Base-by-base conservation (phyloP, 2,888 invertebrate species). In the Pyrocoelia pectoralis region DNA sequence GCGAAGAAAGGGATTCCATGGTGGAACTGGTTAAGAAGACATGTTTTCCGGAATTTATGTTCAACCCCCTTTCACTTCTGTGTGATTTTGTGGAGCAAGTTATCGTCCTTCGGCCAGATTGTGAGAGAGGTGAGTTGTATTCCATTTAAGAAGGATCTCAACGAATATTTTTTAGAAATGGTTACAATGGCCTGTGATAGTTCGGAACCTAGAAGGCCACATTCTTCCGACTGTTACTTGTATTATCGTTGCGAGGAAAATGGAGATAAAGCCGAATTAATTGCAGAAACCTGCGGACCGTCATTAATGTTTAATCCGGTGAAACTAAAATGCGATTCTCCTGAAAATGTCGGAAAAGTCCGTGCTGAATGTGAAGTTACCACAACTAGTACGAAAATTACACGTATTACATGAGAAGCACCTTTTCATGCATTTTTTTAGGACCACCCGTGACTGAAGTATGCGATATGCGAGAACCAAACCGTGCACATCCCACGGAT, bases 31-130 rank as follows among this genome's bases (percentile, higher is more conserved):
- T 46, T 5, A 1, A 1, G 15, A 46, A 46, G 15, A 46, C 46
- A 1, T 46, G 46, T n/a, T 17, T 15, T 10, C 46, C 46, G 2
- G 46, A 46, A 6, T 46, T 46, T 17, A 46, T 46, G 46, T 46
- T 46, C 18, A 46, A 46, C n/a, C 17, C 46, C 3, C 10, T 10
- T 1, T 15, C 17, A 1, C n/a, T 46, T 4, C 3, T 15, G 17
- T 46, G 46, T 9, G 46, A 46, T 18, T 46, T 46, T n/a, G 10
- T 15, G 4, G 18, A 18, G 17, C 5, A 46, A 46, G 46, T 46
- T 3, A 15, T 17, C 4, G 10, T 9, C 1, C 4, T 17, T 1
- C 14, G 18, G 2, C 46, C 46, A 4, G 46, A 46, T 5, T 46
- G 46, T 18, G 18, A 46, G 10, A 1, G 2, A n/a, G n/a, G 33